Base-by-base conservation (phyloP, 2,797 vertebrate genomes). In the Coccyzus lansbergi region DNA sequence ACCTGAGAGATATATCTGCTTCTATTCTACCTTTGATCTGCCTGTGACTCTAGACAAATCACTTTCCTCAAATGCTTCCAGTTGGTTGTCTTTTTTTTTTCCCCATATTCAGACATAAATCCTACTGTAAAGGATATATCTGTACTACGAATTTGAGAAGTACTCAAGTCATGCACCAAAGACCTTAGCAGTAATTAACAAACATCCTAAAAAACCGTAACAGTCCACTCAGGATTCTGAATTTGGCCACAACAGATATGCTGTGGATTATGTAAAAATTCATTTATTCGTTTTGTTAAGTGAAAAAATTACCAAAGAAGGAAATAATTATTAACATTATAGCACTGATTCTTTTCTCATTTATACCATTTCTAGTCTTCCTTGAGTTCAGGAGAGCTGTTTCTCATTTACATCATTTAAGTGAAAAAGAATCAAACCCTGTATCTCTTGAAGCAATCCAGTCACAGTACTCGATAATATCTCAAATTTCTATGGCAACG, bases 401-500 rank as follows among this genome's bases (percentile, higher is more conserved):
- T 67, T 31, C 48, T 74, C 48, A 70, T 90, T 92, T 90, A 79
- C 56, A 88, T 36, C 15, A 55, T 34, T 38, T 53, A 53, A 79
- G 67, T 46, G 49, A 60, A 79, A 88, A 90, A 86, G 34, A 56
- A 44, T 77, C 56, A 77, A 59, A 74, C 19, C 29, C 28, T 31
- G 18, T 71, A 24, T 56, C 40, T 93, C 40, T 51, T 90, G 80
- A 91, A 93, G 70, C 7, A 59, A 63, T 48, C 58, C 33, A 83
- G 51, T 34, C 42, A 70, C 0, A 0, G 12, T 81, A 68, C 38
- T 42, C 49, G 64, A 75, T 60, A 76, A 85, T 44, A 0, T 31
- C 52, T 75, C 79, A 34, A 83, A 96, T 96, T 96, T 95, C 96
- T 83, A 97, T 95, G 90, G 90, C 68, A 95, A 94, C 94, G 10